Evolutionary conservation across 2,888 invertebrate species (phyloP), one percentile per base, ranked within the genome.

Genomic region (Volucella bombylans): DNA sequence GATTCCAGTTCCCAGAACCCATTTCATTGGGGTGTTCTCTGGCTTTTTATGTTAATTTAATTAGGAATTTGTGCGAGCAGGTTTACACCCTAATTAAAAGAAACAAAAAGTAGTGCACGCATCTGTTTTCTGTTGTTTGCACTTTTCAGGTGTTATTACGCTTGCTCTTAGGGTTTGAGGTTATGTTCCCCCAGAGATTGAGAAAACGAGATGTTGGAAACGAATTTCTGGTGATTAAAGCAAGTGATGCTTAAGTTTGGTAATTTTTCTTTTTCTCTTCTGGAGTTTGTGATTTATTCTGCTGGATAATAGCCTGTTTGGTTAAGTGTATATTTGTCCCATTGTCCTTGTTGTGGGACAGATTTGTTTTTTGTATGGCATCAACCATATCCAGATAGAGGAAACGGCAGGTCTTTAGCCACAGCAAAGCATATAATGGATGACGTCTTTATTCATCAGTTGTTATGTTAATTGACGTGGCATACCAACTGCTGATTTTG

Each of bases 31-130:
- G 41, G 50, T 47, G 59, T 49, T 71, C 23, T 18, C 18, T n/a
- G 12, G 12, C 61, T n/a, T 64, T 65, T 67, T 77, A 61, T 71
- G 65, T 72, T 82, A 72, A 61, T 72, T 82, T 72, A 67, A 72
- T 77, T 61, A 67, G 72, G 67, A 77, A 50, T 82, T 41, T 61
- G 71, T 76, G 47, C 65, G 47, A 81, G 64, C 43, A 57, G 65
- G 67, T 77, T 61, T 31, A 31, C 61, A 67, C 82, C 77, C 67
- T 82, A 77, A 82, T 82, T 82, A 82, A 82, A 82, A 76, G 59
- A 4, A 18, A n/a, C n/a, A 54, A 72, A 61, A 31, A 61, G 71
- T 54, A 49, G 67, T 67, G 61, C 72, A 77, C 76, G 59, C 69
- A 54, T 71, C 76, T 64, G 74, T 45, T 50, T 49, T 71, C 71